Conservation (phyloP, 2,113 vertebrate genomes). For the Ploceus nigricollis region DNA sequence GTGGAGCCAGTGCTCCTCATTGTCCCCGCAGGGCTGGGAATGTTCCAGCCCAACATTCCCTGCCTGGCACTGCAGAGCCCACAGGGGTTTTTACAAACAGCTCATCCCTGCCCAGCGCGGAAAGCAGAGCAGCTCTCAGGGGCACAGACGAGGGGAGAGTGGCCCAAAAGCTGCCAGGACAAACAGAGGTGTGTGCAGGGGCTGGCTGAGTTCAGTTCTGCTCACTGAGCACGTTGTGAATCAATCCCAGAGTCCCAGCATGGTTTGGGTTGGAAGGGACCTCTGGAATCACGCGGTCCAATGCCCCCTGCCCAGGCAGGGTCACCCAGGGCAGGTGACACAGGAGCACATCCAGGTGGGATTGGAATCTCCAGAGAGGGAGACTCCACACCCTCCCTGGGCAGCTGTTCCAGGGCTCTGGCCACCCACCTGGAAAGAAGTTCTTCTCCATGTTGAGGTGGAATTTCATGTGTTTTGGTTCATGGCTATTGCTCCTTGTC, state of each 20-base stretch:
- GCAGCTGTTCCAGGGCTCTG: not conserved
- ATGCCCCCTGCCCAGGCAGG: not conserved
- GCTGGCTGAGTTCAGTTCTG: not conserved
- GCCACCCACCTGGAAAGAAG: not conserved
- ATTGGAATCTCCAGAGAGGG: not conserved
- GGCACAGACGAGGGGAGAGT: not conserved
- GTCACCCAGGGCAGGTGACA: not conserved
- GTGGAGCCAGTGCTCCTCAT: accelerated
- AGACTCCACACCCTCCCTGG: not conserved
- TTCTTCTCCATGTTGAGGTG: not conserved
- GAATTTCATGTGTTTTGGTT: not conserved
- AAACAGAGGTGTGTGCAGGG: not conserved
- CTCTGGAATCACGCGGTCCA: not conserved
- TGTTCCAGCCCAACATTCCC: not conserved
- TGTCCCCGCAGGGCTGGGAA: not conserved
- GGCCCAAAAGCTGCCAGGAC: not conserved
- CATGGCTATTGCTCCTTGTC: not conserved
- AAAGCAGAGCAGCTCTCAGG: not conserved
- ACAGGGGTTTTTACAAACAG: not conserved
- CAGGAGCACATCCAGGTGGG: not conserved
- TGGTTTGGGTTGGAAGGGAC: not conserved
- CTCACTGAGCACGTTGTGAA: not conserved
- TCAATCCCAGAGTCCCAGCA: not conserved
- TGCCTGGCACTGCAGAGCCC: not conserved
- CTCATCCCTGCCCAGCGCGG: not conserved